Base-by-base conservation (phyloP, 2,888 invertebrate species). In the Melinopterus prodromus region DNA sequence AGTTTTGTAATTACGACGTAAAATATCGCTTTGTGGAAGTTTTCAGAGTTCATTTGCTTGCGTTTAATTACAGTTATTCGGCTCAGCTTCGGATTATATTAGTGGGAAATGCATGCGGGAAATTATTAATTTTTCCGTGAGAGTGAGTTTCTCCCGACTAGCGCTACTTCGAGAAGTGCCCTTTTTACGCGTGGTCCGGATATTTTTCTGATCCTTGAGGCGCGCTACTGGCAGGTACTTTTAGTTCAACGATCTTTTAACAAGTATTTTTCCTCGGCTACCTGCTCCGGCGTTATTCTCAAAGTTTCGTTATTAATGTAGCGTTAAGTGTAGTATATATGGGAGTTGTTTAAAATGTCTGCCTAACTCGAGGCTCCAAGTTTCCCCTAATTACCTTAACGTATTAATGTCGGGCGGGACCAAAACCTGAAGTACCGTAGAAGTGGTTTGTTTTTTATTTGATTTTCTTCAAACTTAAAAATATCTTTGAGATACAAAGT, bases 11-110 rank as follows among this genome's bases (percentile, higher is more conserved):
- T 76, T 53, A 69, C 38, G 14, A n/a, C 69, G 76, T 76, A 76
- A 76, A 76, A 76, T 76, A 76, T 76, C 69, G 16, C 76, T 76
- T 76, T 76, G 69, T 76, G 69, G 37, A 76, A 76, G 76, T 76
- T 76, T 53, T 76, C 16, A n/a, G 76, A 76, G 76, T 76, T 76
- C 76, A 76, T 76, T 76, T 15, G 38, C 16, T 69, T n/a, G 75
- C 75, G 26, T 76, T 69, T 76, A 76, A 76, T 76, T 76, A 76
- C 53, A 16, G 38, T 53, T 36, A 76, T 76, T 76, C 76, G 76
- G 38, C 69, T 15, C n/a, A 69, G 76, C 53, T 6, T 38, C 76
- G 38, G 37, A 37, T 76, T 53, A 74, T 76, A 38, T 16, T 38
- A 38, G 38, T 76, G 76, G 16, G 26, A 76, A 38, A 36, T 38